Conservation (phyloP, 2,797 vertebrate genomes). For the Phoebastria nigripes region DNA sequence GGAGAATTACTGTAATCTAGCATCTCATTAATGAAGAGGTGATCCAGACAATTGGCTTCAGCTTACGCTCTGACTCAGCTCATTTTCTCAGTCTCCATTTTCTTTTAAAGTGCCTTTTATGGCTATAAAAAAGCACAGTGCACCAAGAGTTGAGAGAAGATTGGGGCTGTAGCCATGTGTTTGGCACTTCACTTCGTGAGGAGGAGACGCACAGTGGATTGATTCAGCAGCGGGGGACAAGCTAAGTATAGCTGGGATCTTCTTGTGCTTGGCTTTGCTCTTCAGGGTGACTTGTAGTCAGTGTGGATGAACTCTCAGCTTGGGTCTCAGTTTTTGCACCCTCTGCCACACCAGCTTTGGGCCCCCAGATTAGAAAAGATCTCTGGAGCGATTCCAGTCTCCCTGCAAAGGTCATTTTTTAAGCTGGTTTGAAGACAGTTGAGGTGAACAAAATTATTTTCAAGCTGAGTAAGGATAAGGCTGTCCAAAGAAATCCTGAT, state of each 20-base stretch:
- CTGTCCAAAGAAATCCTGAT: not conserved
- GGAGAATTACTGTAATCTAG: constrained; percentile 58
- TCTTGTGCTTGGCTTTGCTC: not conserved
- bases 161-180: not conserved
- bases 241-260: not conserved
- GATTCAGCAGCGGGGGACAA: not conserved
- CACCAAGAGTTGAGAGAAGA: not conserved
- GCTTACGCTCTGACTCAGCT: not conserved
- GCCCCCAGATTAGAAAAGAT: not conserved
- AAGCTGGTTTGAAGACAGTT: not conserved
- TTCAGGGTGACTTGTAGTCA: not conserved
- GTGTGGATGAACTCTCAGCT: not conserved
- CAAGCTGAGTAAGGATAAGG: not conserved
- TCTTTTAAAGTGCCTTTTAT: not conserved
- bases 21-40: constrained; percentile 47
- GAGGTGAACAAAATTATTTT: not conserved
- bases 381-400: not conserved
- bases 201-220: not conserved
- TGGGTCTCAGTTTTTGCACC: not conserved
- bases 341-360: not conserved
- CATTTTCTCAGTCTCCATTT: constrained; percentile 43
- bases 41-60: constrained; percentile 17
- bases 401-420: not conserved
- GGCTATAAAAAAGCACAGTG: not conserved
- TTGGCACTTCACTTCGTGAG: not conserved